phyloP scores from a whole-genome alignment of 2,888 invertebrate species.

The Conomelus anceps region DNA sequence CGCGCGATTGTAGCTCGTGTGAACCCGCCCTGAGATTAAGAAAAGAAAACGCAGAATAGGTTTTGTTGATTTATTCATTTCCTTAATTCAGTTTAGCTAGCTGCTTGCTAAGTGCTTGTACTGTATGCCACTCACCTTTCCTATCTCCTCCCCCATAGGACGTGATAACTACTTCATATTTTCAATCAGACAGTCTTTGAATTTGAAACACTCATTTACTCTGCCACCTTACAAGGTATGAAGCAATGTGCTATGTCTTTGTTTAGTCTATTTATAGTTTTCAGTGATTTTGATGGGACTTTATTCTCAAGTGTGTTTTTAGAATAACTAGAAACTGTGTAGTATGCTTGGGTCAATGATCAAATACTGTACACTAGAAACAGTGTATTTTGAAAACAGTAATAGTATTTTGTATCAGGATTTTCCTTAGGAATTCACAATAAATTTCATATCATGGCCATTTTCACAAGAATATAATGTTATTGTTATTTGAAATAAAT shows the following conservation, averaged over 20 bases:
- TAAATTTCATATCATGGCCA: no score
- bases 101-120: neutral
- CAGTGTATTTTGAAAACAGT: no score
- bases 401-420: no score
- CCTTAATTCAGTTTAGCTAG: neutral
- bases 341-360: no score
- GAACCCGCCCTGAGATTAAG: neutral
- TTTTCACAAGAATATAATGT: no score
- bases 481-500: no score
- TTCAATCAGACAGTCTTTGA: neutral
- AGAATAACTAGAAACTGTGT: no score
- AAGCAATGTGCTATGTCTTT: neutral
- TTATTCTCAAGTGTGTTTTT: neutral
- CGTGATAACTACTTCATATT: neutral
- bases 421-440: no score
- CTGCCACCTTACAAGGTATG: neutral
- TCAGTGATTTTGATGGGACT: neutral
- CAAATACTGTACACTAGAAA: no score
- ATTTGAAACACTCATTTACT: neutral
- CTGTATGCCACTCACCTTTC: neutral
- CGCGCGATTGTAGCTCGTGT: no score
- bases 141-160: neutral
- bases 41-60: neutral
- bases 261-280: neutral
- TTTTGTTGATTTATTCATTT: neutral